phyloP scores from a whole-genome alignment of 2,113 vertebrate genomes.

The Irena cyanogastra region DNA sequence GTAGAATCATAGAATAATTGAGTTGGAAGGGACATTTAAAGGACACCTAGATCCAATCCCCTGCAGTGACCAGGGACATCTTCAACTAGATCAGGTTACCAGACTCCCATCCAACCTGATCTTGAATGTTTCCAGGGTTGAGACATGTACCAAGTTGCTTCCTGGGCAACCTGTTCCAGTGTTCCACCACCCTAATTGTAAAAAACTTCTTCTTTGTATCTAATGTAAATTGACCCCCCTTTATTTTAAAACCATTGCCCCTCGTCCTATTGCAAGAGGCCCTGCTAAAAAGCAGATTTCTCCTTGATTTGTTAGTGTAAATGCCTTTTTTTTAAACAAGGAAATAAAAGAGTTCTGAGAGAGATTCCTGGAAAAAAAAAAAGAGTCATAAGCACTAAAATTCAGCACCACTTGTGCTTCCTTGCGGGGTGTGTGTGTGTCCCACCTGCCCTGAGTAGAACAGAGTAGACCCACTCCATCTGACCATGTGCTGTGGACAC shows the following conservation, averaged over 20 bases:
- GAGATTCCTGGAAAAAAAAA: not conserved
- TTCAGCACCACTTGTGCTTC: not conserved
- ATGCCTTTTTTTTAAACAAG: not conserved
- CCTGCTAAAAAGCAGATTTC: not conserved
- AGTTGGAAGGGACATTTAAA: not conserved
- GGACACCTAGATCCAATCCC: not conserved
- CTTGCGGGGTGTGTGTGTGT: accelerated
- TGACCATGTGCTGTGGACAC: not conserved
- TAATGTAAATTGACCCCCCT: not conserved
- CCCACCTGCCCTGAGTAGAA: not conserved
- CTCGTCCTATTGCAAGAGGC: not conserved
- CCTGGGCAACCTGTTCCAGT: not conserved
- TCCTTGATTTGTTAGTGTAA: not conserved
- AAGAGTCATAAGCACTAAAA: not conserved
- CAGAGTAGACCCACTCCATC: not conserved
- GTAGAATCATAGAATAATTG: not conserved
- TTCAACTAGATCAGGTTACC: not conserved
- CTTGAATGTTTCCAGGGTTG: not conserved
- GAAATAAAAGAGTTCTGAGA: not conserved
- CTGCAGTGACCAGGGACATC: not conserved
- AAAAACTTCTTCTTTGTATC: not conserved
- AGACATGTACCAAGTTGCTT: not conserved
- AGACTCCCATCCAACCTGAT: not conserved
- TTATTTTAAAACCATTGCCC: not conserved
- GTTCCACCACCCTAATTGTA: not conserved